A percentile compares a stretch with the other conserved stretches of the same genome.
Evolutionary conservation across 30 jellyfish, hydroid and myxozoan genomes (phyloP).

Genomic region (Chironex yamaguchii): DNA sequence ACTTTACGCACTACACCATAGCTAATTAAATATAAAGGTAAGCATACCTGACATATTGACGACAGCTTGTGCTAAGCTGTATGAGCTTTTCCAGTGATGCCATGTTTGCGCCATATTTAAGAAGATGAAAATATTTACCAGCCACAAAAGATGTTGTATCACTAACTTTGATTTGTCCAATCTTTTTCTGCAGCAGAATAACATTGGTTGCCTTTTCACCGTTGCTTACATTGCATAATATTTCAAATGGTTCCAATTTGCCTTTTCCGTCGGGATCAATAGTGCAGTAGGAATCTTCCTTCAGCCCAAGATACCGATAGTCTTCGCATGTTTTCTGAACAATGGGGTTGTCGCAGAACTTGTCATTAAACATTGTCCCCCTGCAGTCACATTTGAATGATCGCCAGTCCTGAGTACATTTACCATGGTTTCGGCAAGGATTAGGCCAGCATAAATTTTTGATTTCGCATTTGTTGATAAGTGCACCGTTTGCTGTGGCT

Average conservation of each 20-base stretch:
- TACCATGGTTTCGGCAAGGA: slow-evolving; percentile 93
- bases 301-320: slow-evolving; percentile 78
- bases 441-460: slow-evolving; percentile 89
- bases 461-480: slow-evolving; percentile 60
- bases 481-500: slow-evolving; percentile 66
- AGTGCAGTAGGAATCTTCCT: slow-evolving; percentile 85
- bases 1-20: too few species aligned
- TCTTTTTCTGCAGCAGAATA: slow-evolving; percentile 27
- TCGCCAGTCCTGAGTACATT: slow-evolving; percentile 66
- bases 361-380: slow-evolving; percentile 70
- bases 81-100: slow-evolving; percentile 62
- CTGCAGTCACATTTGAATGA: slow-evolving; percentile 83
- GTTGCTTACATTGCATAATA: slow-evolving; percentile 86
- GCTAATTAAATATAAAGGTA: too few species aligned
- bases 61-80: slow-evolving; percentile 67
- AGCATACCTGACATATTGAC: slow-evolving; percentile 69
- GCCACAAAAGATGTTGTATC: slow-evolving; percentile 7
- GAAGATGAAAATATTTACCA: slow-evolving; percentile 64
- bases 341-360: slow-evolving; percentile 78
- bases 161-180: slow-evolving; percentile 55
- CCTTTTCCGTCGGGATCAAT: slow-evolving; percentile 97
- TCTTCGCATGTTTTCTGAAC: slow-evolving; percentile 88
- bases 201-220: slow-evolving; percentile 65
- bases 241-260: slow-evolving; percentile 73
- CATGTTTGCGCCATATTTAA: slow-evolving; percentile 55